phyloP scores from a whole-genome alignment of 2,113 vertebrate genomes.

The Daubentonia madagascariensis region DNA sequence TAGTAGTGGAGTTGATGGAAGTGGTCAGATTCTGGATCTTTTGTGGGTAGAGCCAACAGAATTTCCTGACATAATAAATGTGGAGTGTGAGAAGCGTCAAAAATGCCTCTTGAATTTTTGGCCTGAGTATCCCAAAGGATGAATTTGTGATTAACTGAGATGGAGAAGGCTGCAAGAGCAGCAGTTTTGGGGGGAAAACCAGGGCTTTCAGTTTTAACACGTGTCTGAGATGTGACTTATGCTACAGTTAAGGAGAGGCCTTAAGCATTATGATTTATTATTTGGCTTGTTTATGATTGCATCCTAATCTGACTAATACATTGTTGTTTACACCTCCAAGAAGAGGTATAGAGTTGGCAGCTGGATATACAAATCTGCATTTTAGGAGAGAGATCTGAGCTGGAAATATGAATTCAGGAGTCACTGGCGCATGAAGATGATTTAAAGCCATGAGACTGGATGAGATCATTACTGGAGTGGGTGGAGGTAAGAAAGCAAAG shows the following conservation, averaged over 20 bases:
- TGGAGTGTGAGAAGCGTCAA: background rate
- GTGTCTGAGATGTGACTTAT: background rate
- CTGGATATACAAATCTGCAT: background rate
- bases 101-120: background rate
- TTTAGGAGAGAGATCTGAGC: background rate
- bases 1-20: background rate
- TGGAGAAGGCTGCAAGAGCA: background rate
- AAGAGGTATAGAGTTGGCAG: background rate
- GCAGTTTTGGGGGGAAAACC: background rate
- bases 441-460: background rate
- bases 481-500: background rate
- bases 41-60: background rate
- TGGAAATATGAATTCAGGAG: background rate
- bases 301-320: background rate
- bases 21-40: background rate
- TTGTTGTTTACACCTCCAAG: background rate
- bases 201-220: background rate
- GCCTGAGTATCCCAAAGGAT: background rate
- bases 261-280: background rate
- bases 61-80: background rate
- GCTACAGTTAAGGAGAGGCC: background rate
- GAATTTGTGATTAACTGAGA: background rate
- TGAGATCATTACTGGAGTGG: background rate
- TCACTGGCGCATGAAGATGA: background rate
- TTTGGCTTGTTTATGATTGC: background rate